Conservation (phyloP, 1,140 invertebrate species). For the Formica selysi region DNA sequence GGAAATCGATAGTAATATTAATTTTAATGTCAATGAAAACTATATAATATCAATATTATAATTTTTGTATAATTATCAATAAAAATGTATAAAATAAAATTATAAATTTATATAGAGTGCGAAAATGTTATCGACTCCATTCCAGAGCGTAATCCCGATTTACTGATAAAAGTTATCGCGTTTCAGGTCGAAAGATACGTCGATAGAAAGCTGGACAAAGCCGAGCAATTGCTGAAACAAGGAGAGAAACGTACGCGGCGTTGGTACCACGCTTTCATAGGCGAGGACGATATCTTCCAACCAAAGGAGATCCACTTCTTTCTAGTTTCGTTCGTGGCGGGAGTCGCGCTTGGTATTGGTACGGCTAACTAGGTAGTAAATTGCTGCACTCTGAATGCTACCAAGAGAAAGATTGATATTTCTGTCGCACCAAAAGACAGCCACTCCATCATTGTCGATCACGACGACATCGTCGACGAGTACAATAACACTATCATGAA, state of each 20-base stretch:
- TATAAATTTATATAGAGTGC: background rate
- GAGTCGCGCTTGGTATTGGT: constrained; percentile 89
- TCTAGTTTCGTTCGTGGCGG: constrained; percentile 90
- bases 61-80: constrained; percentile 37
- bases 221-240: constrained; percentile 90
- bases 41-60: constrained; percentile 7
- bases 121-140: background rate
- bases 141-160: background rate
- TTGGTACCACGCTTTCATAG: constrained; percentile 90
- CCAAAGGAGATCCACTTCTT: constrained; percentile 92
- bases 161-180: constrained; percentile 58
- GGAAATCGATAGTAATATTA: background rate
- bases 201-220: constrained; percentile 92
- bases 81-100: constrained; percentile 49
- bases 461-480: constrained; percentile 36
- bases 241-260: constrained; percentile 89
- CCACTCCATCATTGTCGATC: background rate
- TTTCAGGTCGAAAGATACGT: constrained; percentile 92
- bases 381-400: constrained; percentile 82
- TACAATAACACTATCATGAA: constrained; percentile 70
- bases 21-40: background rate
- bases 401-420: constrained; percentile 29
- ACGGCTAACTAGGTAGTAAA: constrained; percentile 81
- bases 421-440: constrained; percentile 15
- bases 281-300: constrained; percentile 88